Conservation (phyloP, 2,888 invertebrate species). For the Omphaloscelis lunosa region DNA sequence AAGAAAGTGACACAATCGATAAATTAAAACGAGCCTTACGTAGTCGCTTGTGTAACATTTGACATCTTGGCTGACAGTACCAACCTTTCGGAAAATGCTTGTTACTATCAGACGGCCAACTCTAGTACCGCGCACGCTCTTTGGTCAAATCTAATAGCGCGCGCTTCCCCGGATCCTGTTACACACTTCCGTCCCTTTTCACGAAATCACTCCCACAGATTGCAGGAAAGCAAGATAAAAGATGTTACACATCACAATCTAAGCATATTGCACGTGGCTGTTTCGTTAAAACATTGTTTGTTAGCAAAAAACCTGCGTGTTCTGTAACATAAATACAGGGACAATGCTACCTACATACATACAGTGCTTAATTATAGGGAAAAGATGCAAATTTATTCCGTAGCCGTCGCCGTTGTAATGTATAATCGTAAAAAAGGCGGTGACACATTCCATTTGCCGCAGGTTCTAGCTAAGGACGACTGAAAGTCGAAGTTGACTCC, state of each 20-base stretch:
- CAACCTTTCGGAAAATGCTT: too few relatives aligned
- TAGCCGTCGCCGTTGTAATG: slow-evolving; percentile 23
- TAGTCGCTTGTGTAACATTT: too few relatives aligned
- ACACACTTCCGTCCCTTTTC: too few relatives aligned
- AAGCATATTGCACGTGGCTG: neutral
- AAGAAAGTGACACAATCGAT: neutral
- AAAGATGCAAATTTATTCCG: slow-evolving; percentile 54
- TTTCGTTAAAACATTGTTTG: slow-evolving; percentile 4
- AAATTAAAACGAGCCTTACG: too few relatives aligned
- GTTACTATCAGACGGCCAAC: too few relatives aligned
- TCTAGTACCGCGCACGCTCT: too few relatives aligned
- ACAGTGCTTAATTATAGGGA: slow-evolving; percentile 38
- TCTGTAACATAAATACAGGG: slow-evolving; percentile 4
- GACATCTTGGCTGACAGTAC: too few relatives aligned
- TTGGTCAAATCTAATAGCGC: too few relatives aligned
- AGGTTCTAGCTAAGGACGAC: neutral
- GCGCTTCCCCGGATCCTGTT: too few relatives aligned
- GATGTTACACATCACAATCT: too few relatives aligned
- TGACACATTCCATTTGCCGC: slow-evolving; percentile 8
- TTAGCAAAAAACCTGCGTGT: slow-evolving; percentile 21
- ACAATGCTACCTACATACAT: neutral
- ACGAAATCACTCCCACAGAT: too few relatives aligned
- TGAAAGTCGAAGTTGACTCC: neutral
- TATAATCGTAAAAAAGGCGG: slow-evolving; percentile 25
- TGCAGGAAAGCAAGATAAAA: too few relatives aligned